A percentile compares a stretch with the other conserved stretches of the same genome.
These are phyloP conservation scores for Rhynchophorus ferrugineus DNA, from an alignment of 1,140 invertebrate species.

Conservation along the genomic window DNA sequence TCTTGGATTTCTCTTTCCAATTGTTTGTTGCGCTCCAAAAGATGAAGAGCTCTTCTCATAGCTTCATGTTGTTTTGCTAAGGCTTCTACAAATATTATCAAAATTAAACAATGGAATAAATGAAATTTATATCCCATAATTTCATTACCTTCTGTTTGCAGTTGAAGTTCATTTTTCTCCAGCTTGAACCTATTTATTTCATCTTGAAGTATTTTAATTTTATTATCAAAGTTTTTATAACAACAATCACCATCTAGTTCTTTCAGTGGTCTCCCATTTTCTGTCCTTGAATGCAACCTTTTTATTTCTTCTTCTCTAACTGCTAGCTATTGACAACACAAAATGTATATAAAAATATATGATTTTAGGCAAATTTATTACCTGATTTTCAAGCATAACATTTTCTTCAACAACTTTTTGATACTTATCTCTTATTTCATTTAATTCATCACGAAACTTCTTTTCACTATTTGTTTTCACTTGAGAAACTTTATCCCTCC, in stretches of 20 bases:
- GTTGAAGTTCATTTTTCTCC: slow-evolving; percentile 49
- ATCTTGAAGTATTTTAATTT: slow-evolving; percentile 38
- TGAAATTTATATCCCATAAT: slow-evolving; percentile 1
- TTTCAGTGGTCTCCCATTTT: slow-evolving; percentile 52
- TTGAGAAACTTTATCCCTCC: neutral
- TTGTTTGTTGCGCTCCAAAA: slow-evolving; percentile 58
- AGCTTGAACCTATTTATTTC: slow-evolving; percentile 48
- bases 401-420: slow-evolving; percentile 41
- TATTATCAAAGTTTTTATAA: slow-evolving; percentile 43
- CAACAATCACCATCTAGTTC: slow-evolving; percentile 51
- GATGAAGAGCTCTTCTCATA: slow-evolving; percentile 57
- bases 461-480: slow-evolving; percentile 34
- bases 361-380: slow-evolving; percentile 41
- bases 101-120: slow-evolving; percentile 5
- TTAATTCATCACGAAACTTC: slow-evolving; percentile 19
- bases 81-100: slow-evolving; percentile 41
- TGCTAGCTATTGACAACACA: slow-evolving; percentile 24
- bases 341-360: slow-evolving; percentile 26
- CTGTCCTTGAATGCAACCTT: slow-evolving; percentile 52
- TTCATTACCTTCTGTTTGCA: slow-evolving; percentile 47
- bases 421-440: slow-evolving; percentile 44
- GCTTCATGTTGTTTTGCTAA: slow-evolving; percentile 64
- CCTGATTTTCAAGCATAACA: slow-evolving; percentile 42
- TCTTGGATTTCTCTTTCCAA: slow-evolving; percentile 59
- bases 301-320: slow-evolving; percentile 55